Evolutionary conservation across 2,888 invertebrate genomes (phyloP), one percentile per base, ranked within the genome.

Genomic region (Campoletis raptor): DNA sequence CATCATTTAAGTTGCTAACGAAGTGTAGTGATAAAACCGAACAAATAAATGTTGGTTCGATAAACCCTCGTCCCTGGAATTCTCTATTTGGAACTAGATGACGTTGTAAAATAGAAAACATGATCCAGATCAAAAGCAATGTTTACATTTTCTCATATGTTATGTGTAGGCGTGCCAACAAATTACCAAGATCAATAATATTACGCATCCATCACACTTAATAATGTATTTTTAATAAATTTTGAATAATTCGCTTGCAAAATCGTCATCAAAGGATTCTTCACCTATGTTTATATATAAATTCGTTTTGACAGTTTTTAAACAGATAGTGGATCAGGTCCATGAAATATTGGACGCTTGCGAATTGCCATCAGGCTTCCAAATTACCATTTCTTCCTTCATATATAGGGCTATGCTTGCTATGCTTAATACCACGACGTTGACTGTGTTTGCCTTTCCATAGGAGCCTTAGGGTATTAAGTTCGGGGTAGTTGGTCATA

Each of bases 391-490:
- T 24, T 24, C 4, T 57, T n/a, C 24, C 12, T 57, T 4, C 24
- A 24, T 21, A 24, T 57, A 57, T 3, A 30, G 30, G 30, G 12
- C 10, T 2, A n/a, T 7, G 9, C 10, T 57, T 2, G 54, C 21
- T 9, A 24, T 24, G 12, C 57, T 12, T 57, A 24, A 57, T 57
- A 57, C 57, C 57, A 57, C 24, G 12, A 57, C 57, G 57, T 24
- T 57, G 57, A 57, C 57, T 24, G 24, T 57, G 57, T 57, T 57
- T 57, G 21, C 57, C 57, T 57, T 4, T 57, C n/a, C 57, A 57
- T 57, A 12, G 57, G 21, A 57, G 57, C 57, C 57, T 57, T 21
- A 57, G 57, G 57, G 12, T 24, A 30, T 30, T 30, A 57, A 57
- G 24, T 24, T 21, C 57, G 24, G 10, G 57, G 8, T 24, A 57